These are phyloP conservation scores for Leptopilina drosophilae DNA, from an alignment of 2,888 invertebrate species.

Conservation along the genomic window DNA sequence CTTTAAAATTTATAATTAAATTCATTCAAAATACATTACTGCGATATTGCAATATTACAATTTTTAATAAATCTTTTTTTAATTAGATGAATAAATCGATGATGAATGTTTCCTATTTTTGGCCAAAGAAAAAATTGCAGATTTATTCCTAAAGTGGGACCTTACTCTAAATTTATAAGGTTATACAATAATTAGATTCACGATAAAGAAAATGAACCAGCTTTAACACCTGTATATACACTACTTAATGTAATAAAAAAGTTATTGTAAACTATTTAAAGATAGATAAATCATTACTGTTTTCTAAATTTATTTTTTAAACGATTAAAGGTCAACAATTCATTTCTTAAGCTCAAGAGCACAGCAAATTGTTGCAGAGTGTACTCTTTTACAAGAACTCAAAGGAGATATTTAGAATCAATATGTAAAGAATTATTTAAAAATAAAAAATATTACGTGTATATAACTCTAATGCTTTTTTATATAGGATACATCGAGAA, in stretches of 20 bases:
- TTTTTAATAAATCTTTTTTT: too few species aligned
- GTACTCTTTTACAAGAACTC: not conserved
- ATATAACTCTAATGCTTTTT: too few species aligned
- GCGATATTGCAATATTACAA: too few species aligned
- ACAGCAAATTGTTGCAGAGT: not conserved
- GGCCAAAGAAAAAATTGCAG: not conserved
- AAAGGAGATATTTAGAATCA: not conserved
- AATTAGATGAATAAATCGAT: slow-evolving; percentile 12
- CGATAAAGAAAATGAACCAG: not conserved
- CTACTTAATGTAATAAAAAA: too few species aligned
- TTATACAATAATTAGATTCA: slow-evolving; percentile 2
- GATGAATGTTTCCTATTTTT: not conserved
- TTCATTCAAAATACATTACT: too few species aligned
- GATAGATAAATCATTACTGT: not conserved
- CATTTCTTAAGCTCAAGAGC: not conserved
- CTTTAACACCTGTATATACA: slow-evolving; percentile 4
- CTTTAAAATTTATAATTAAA: too few species aligned
- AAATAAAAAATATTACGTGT: too few species aligned
- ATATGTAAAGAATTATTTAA: too few species aligned
- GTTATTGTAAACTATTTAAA: not conserved
- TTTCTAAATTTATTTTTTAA: not conserved
- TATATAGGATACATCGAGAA: not conserved
- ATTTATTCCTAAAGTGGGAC: not conserved
- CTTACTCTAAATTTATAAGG: not conserved
- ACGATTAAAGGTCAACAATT: not conserved